These are phyloP conservation scores for Psittacula cyanocephala DNA, from an alignment of 2,113 vertebrate genomes.

Conservation along the genomic window DNA sequence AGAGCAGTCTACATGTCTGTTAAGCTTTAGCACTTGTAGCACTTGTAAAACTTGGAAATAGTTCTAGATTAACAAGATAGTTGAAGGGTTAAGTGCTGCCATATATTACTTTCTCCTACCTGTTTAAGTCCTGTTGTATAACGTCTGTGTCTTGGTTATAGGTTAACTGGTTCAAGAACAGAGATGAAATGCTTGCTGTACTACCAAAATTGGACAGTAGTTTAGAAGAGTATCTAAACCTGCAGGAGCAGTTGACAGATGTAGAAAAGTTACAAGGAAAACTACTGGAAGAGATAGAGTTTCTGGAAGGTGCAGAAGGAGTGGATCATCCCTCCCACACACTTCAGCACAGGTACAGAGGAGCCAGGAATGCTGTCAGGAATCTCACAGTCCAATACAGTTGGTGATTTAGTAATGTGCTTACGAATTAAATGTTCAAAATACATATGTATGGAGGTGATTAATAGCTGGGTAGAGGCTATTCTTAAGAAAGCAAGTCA, in stretches of 20 bases:
- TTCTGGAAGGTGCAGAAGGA: constrained; percentile 92
- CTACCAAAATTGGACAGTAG: constrained; percentile 91
- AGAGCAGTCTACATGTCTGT: not conserved
- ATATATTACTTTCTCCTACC: not conserved
- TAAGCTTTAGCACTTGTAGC: not conserved
- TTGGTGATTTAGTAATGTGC: not conserved
- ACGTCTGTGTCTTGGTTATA: constrained; percentile 50
- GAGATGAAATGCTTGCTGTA: constrained; percentile 93
- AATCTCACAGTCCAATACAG: not conserved
- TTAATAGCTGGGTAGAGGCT: not conserved
- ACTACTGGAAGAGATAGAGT: constrained; percentile 89
- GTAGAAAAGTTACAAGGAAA: constrained; percentile 90
- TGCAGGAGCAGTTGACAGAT: constrained; percentile 89
- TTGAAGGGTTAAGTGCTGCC: not conserved
- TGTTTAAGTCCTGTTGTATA: not conserved
- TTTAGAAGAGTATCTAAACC: constrained; percentile 88
- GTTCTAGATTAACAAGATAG: not conserved
- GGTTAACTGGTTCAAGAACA: constrained; percentile 99
- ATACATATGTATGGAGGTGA: not conserved
- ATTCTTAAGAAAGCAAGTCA: not conserved
- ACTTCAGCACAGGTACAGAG: constrained; percentile 88
- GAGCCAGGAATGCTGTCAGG: not conserved
- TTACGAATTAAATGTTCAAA: not conserved
- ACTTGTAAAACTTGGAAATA: not conserved
- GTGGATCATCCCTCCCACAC: constrained; percentile 89